phyloP scores from a whole-genome alignment of 2,113 vertebrate genomes.

The Oceanites oceanicus region DNA sequence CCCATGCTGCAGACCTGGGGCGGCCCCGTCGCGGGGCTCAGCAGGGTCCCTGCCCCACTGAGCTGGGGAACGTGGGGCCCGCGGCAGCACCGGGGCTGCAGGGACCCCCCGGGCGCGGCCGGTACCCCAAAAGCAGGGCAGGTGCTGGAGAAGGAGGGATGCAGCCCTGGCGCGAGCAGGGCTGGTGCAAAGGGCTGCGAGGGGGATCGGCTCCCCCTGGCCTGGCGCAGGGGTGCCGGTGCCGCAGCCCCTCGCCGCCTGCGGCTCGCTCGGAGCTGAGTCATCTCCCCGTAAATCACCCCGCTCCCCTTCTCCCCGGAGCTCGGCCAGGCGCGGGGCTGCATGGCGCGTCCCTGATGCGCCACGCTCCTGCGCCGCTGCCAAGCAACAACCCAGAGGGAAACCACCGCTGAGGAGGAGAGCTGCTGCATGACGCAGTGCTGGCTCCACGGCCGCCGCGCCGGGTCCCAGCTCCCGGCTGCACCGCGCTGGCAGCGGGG shows the following conservation, averaged over 20 bases:
- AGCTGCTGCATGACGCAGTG: conserved; percentile 30
- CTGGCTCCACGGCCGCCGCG: neutral
- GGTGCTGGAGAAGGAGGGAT: rapidly evolving
- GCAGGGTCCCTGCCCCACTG: neutral
- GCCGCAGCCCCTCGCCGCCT: neutral
- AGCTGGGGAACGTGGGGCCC: neutral
- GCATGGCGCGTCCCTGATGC: neutral
- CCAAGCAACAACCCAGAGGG: conserved; percentile 49
- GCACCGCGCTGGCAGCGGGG: neutral
- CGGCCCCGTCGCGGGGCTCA: neutral
- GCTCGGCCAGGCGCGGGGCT: neutral
- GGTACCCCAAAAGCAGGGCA: neutral
- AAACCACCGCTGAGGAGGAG: neutral
- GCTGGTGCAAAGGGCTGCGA: neutral
- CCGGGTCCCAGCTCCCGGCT: neutral
- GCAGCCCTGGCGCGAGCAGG: neutral
- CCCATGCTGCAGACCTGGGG: rapidly evolving
- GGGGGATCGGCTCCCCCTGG: neutral
- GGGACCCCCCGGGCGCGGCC: rapidly evolving
- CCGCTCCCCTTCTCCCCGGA: neutral
- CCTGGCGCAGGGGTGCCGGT: neutral
- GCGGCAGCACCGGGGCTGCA: neutral
- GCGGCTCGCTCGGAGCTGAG: neutral
- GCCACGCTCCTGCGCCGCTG: neutral
- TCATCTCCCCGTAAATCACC: neutral